Base-by-base conservation (phyloP, 2,888 invertebrate species). In the Meiosimyza platycephala region DNA sequence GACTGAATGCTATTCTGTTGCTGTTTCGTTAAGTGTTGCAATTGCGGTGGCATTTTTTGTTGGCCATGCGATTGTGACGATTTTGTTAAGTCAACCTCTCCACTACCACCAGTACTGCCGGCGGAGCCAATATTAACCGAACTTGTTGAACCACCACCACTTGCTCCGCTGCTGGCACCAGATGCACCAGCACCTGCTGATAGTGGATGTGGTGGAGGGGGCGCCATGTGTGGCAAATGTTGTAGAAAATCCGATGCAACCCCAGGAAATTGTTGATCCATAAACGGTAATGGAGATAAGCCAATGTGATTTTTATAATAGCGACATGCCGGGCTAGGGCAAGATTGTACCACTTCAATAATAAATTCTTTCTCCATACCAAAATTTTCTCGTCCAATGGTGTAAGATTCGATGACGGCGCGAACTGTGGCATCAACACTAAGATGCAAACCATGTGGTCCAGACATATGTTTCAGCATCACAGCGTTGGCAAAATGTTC, bases 401-500 rank as follows among this genome's bases (percentile, higher is more conserved):
- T 94, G 80, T 95, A 95, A 3, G 94, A 94, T 84, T 95, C 95
- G 88, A 95, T 93, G 48, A 94, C 95, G 70, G 95, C 94, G 85
- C 95, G 89, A 51, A 95, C 93, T 15, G 95, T 95, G 51, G 93
- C 94, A 86, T 95, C 95, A 68, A 95, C 89, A 55, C 94, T 94
- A 73, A 95, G 88, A 89, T 95, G 95, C 68, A 95, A 88, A 1
- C 95, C 95, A 85, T 95, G 95, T 0, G 95, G 95, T 0, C 95
- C 95, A 82, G 94, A 94, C 93, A 95, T 95, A 83, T 95, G 95
- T 83, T 95, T 95, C 78, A 95, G 85, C 95, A 95, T 95, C 7
- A 95, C 95, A 70, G 95, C 95, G 89, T 95, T 95, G 1, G 95
- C 95, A 89, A 95, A 95, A 85, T 95, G 95, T 87, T 95, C 95